These are phyloP conservation scores for Monarcha castaneiventris DNA, from an alignment of 2,113 vertebrate species.

Conservation along the genomic window DNA sequence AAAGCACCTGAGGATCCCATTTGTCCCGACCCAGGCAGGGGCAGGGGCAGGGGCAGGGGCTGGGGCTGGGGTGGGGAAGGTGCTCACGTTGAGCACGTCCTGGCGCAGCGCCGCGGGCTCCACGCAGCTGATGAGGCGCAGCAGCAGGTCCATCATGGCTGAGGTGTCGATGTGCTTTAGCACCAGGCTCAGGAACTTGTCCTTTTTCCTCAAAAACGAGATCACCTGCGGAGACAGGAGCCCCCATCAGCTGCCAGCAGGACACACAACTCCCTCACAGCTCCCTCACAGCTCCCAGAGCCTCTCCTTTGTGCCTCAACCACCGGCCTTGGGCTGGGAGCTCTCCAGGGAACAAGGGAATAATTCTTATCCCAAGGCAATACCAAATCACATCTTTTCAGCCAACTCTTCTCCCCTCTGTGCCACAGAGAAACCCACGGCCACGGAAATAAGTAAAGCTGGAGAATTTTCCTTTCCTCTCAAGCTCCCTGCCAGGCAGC, in stretches of 20 bases:
- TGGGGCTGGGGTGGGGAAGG: neutral
- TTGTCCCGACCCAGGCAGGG: accelerated
- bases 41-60: neutral
- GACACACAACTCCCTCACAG: neutral
- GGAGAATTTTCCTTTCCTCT: neutral
- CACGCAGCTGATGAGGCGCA: slow-evolving; percentile 94
- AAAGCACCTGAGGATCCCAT: accelerated
- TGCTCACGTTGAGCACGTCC: slow-evolving; percentile 86
- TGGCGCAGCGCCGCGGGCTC: slow-evolving; percentile 88
- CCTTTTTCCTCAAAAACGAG: slow-evolving; percentile 88
- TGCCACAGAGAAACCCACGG: neutral
- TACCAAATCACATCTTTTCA: neutral
- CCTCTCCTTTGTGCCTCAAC: neutral
- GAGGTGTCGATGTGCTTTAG: slow-evolving; percentile 93
- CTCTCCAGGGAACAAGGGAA: neutral
- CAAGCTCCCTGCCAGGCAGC: neutral
- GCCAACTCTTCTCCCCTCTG: neutral
- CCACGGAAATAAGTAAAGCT: neutral
- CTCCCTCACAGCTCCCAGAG: accelerated
- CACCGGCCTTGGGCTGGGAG: accelerated
- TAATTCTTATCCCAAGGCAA: neutral
- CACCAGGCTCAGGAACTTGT: slow-evolving; percentile 87
- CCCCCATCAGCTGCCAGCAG: neutral
- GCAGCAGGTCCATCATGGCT: slow-evolving; percentile 95
- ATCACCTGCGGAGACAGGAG: slow-evolving; percentile 70